Evolutionary conservation across 2,113 vertebrate genomes (phyloP).

Genomic region (Copsychus sechellarum): DNA sequence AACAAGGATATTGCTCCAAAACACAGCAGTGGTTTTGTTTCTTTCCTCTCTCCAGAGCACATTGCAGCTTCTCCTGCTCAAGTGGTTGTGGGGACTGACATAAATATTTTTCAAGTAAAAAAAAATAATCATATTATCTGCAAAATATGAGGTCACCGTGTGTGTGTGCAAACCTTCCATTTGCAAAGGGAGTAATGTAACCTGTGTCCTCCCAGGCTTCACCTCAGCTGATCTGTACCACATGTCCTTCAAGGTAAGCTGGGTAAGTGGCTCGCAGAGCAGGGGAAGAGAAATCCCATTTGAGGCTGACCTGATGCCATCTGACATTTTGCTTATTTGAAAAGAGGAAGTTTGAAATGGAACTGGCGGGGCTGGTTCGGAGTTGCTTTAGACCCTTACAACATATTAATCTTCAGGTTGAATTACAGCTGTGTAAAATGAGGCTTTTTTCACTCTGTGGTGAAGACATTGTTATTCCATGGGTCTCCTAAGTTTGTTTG

Average conservation of each 20-base stretch:
- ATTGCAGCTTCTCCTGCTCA: neutral
- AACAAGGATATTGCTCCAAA: neutral
- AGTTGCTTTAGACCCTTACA: neutral
- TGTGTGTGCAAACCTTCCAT: neutral
- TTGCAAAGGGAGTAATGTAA: neutral
- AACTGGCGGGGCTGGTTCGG: rapidly evolving
- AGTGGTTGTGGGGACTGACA: neutral
- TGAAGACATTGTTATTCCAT: neutral
- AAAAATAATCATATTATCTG: constrained; percentile 8
- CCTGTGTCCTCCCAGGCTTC: constrained; percentile 59
- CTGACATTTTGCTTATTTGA: constrained; percentile 40
- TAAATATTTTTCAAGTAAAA: constrained; percentile 5
- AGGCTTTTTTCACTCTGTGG: neutral
- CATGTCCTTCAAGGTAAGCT: constrained; percentile 58
- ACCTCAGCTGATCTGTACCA: constrained; percentile 58
- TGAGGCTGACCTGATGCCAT: constrained; percentile 45
- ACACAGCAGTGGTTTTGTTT: neutral
- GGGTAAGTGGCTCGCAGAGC: constrained; percentile 60
- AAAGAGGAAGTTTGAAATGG: neutral
- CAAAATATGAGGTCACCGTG: neutral
- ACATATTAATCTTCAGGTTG: neutral
- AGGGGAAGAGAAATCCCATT: constrained; percentile 45
- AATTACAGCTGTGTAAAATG: neutral
- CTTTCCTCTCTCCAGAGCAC: neutral
- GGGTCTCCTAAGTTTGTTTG: neutral